phyloP scores from a whole-genome alignment of 2,888 invertebrate genomes.

The Rhodophaea formosa region DNA sequence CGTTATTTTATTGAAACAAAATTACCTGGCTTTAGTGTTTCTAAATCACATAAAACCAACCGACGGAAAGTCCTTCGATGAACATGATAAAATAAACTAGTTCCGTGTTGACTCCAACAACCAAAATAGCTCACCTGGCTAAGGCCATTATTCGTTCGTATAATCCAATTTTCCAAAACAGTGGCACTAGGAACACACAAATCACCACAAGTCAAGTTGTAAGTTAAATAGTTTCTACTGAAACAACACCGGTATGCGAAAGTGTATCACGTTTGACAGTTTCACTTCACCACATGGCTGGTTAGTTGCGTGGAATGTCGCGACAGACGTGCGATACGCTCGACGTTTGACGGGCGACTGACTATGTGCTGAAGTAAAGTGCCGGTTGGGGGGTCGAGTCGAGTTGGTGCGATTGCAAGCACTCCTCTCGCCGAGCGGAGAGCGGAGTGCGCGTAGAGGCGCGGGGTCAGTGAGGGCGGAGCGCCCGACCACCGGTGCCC shows the following conservation, averaged over 20 bases:
- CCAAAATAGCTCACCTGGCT: slow-evolving; percentile 81
- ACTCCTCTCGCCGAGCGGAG: slow-evolving; percentile 35
- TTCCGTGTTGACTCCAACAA: slow-evolving; percentile 79
- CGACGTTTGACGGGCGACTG: slow-evolving; percentile 71
- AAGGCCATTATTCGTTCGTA: slow-evolving; percentile 80
- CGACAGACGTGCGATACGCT: slow-evolving; percentile 60
- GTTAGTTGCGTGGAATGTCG: slow-evolving; percentile 52
- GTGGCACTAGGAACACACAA: slow-evolving; percentile 69
- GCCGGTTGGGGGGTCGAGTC: slow-evolving; percentile 26
- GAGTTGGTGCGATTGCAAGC: slow-evolving; percentile 33
- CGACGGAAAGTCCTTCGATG: slow-evolving; percentile 68
- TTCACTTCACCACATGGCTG: slow-evolving; percentile 80
- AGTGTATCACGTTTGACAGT: slow-evolving; percentile 78
- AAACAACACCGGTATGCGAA: slow-evolving; percentile 63
- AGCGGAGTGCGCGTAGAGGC: slow-evolving; percentile 36
- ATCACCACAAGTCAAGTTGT: slow-evolving; percentile 54
- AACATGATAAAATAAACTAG: slow-evolving; percentile 74
- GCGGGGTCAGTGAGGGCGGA: slow-evolving; percentile 70
- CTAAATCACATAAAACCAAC: slow-evolving; percentile 55
- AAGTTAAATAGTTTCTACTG: slow-evolving; percentile 49
- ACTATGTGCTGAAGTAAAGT: slow-evolving; percentile 40
- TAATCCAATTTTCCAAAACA: slow-evolving; percentile 78
- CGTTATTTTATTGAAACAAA: slow-evolving; percentile 23
- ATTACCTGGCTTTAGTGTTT: slow-evolving; percentile 48
- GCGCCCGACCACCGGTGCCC: slow-evolving; percentile 53